Base-by-base conservation (phyloP, 2,888 invertebrate species). In the Cosmia pyralina region DNA sequence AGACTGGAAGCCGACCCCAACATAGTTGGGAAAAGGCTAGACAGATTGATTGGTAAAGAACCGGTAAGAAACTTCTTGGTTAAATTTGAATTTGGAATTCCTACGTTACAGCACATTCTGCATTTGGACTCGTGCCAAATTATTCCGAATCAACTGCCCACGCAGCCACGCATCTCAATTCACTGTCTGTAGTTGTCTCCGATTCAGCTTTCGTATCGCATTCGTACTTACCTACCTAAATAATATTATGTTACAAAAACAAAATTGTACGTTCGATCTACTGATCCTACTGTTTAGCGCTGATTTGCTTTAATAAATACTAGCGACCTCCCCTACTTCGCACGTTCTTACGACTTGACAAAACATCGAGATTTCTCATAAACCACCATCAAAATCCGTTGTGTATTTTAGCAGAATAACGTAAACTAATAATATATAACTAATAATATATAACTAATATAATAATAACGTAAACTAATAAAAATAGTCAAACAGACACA, bases 71-170 rank as follows among this genome's bases (percentile, higher is more conserved):
- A 62, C 55, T n/a, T 11, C 15, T 38, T 19, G 22, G 38, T 50
- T 46, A 48, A n/a, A 6, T 66, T 76, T 38, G 15, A 65, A 17
- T 69, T 69, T 58, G n/a, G 53, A 66, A 63, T 66, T 78, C 68
- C 50, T 44, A 57, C n/a, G 74, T 65, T 53, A 60, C 50, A 3
- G 8, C 34, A 48, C 11, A 58, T 58, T 78, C 63, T 55, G 5
- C 8, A 52, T 65, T 79, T 81, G 81, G 75, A 38, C 2, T 58
- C 50, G 50, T 57, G 83, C 81, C 81, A 81, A 79, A 75, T 79
- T 53, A 74, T 79, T 74, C 41, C 17, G 50, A 71, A 79, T 70
- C 67, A 74, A 53, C 64, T 34, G 57, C 80, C 83, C 75, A 81
- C 81, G 60, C 68, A 38, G 41, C 48, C 75, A 81, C 81, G 60